These are phyloP conservation scores for Taeniopygia guttata DNA, from an alignment of 2,797 vertebrate species.

Conservation along the genomic window DNA sequence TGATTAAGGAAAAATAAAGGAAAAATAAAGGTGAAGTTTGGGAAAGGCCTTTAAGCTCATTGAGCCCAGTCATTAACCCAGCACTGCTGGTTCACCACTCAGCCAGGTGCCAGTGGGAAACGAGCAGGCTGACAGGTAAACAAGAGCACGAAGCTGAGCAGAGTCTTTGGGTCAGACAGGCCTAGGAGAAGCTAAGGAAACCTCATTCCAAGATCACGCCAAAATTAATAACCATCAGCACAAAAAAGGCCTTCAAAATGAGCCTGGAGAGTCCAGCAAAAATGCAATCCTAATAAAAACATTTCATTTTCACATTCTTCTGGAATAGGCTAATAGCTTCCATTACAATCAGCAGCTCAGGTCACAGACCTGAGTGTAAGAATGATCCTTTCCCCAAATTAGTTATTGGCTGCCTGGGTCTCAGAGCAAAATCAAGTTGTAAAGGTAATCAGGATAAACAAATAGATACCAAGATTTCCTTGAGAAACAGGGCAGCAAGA, in stretches of 20 bases:
- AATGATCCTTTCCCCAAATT: neutral
- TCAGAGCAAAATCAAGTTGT: neutral
- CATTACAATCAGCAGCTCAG: neutral
- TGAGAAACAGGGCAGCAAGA: neutral
- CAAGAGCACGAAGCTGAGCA: neutral
- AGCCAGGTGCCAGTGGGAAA: fast-evolving
- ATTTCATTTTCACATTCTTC: neutral
- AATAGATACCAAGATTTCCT: neutral
- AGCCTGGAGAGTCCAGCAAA: neutral
- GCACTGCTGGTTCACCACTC: neutral
- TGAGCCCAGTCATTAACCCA: fast-evolving
- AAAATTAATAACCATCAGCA: neutral
- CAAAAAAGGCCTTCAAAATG: neutral
- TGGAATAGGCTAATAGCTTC: neutral
- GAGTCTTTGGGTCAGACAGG: neutral
- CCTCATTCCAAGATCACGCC: neutral
- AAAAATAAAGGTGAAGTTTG: neutral
- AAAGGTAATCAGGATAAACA: neutral
- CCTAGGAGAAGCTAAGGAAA: neutral
- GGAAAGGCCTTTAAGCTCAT: neutral
- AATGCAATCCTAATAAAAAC: neutral
- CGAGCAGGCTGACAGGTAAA: neutral
- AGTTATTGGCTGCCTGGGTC: neutral
- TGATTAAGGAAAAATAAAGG: neutral
- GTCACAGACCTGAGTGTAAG: neutral